Conservation (phyloP, 2,797 vertebrate genomes). For the Oreochromis mossambicus region DNA sequence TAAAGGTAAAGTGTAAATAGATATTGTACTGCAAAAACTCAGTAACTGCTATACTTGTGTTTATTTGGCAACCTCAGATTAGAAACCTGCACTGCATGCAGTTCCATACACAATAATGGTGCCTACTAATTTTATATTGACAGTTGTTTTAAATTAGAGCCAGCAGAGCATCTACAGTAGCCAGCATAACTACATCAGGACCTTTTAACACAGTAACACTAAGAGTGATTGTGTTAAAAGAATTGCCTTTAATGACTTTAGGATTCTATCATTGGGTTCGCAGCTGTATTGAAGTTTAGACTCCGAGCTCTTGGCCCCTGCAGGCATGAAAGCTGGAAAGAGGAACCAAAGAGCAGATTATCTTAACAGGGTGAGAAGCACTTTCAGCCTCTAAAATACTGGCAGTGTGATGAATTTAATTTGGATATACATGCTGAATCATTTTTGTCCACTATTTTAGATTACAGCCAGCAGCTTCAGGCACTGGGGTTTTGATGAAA, state of each 20-base stretch:
- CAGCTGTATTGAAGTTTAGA: not conserved
- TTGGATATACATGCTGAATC: not conserved
- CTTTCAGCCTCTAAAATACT: not conserved
- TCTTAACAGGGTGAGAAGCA: not conserved
- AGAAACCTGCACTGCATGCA: not conserved
- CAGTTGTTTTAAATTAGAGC: not conserved
- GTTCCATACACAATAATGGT: not conserved
- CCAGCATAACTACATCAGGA: not conserved
- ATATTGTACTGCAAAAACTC: not conserved
- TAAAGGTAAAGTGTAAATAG: not conserved
- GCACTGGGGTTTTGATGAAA: not conserved
- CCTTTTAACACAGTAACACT: not conserved
- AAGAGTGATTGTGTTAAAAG: not conserved
- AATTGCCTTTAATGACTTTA: not conserved
- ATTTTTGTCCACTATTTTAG: not conserved
- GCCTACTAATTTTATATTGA: not conserved
- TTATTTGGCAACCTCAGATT: not conserved
- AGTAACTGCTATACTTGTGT: not conserved
- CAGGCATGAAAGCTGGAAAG: not conserved
- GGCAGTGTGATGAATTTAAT: constrained; percentile 7
- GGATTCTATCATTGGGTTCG: not conserved
- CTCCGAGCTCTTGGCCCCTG: not conserved
- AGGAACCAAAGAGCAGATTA: not conserved
- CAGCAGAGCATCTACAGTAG: not conserved
- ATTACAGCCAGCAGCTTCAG: constrained; percentile 1